phyloP scores from a whole-genome alignment of 2,797 vertebrate species.

The Zenarchopterus dispar region DNA sequence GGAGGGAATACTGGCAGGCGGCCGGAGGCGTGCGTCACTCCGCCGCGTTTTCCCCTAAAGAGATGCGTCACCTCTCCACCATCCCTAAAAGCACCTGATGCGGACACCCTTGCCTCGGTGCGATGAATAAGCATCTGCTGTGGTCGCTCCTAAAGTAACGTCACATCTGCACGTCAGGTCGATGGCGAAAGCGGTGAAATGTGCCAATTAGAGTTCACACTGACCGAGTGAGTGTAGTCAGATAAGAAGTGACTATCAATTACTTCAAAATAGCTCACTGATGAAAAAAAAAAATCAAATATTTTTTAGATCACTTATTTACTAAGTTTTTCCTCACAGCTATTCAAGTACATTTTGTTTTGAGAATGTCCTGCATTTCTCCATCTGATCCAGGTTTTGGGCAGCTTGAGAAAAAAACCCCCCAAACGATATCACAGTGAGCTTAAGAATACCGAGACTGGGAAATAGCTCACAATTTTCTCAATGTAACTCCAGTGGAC shows the following conservation, averaged over 20 bases:
- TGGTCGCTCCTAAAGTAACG: constrained; percentile 27
- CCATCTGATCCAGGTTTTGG: neutral
- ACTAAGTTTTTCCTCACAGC: no score
- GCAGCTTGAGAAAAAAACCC: neutral
- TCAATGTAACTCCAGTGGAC: neutral
- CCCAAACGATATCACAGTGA: neutral
- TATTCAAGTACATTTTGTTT: no score
- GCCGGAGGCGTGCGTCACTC: constrained; percentile 63
- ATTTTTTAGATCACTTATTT: no score
- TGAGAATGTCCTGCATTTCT: neutral
- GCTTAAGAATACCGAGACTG: neutral
- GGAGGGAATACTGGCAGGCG: constrained; percentile 79
- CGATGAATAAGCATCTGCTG: constrained; percentile 59
- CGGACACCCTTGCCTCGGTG: constrained; percentile 41
- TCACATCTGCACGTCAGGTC: constrained; percentile 12
- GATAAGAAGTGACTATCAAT: no score
- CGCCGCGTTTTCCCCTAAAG: constrained; percentile 55
- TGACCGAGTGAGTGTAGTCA: no score
- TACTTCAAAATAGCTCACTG: no score
- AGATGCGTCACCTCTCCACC: constrained; percentile 74
- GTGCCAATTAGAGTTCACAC: no score
- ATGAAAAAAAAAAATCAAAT: no score
- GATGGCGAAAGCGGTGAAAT: neutral
- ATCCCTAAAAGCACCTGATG: constrained; percentile 64
- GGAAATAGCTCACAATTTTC: neutral